Percentiles rank a stretch among this genome's conserved stretches.
phyloP scores from a whole-genome alignment of 1,140 invertebrate genomes.

The Orius laevigatus region DNA sequence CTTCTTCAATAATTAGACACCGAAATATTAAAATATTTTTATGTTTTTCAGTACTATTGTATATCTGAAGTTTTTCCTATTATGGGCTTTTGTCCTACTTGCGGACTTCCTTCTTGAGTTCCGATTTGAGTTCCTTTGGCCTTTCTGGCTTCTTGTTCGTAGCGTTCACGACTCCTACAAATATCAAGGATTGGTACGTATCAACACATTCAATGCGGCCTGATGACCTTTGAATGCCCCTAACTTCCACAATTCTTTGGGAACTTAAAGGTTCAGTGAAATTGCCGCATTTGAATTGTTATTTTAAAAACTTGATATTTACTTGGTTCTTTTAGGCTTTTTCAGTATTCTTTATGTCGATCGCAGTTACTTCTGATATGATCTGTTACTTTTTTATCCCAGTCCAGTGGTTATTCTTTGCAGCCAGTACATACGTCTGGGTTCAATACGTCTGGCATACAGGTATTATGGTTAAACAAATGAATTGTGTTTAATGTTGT shows the following conservation, averaged over 20 bases:
- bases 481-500: slow-evolving; percentile 18
- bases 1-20: too few relatives aligned
- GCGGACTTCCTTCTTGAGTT: slow-evolving; percentile 97
- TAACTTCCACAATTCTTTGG: too few relatives aligned
- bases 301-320: not conserved
- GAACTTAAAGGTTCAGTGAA: too few relatives aligned
- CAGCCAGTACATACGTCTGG: slow-evolving; percentile 97
- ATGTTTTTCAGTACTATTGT: slow-evolving; percentile 70
- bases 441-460: slow-evolving; percentile 98
- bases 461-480: slow-evolving; percentile 38
- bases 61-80: slow-evolving; percentile 88
- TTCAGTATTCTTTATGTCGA: slow-evolving; percentile 94
- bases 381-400: slow-evolving; percentile 99
- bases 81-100: slow-evolving; percentile 89
- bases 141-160: slow-evolving; percentile 90
- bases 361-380: slow-evolving; percentile 95
- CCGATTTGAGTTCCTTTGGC: slow-evolving; percentile 98
- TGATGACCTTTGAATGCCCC: not conserved
- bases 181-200: slow-evolving; percentile 93
- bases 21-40: too few relatives aligned
- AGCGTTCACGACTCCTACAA: slow-evolving; percentile 97
- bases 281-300: too few relatives aligned
- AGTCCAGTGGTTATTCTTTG: slow-evolving; percentile 93
- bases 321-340: slow-evolving; percentile 65
- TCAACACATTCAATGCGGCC: not conserved